These are phyloP conservation scores for Liparis tanakae DNA, from an alignment of 2,797 vertebrate species.

Conservation along the genomic window DNA sequence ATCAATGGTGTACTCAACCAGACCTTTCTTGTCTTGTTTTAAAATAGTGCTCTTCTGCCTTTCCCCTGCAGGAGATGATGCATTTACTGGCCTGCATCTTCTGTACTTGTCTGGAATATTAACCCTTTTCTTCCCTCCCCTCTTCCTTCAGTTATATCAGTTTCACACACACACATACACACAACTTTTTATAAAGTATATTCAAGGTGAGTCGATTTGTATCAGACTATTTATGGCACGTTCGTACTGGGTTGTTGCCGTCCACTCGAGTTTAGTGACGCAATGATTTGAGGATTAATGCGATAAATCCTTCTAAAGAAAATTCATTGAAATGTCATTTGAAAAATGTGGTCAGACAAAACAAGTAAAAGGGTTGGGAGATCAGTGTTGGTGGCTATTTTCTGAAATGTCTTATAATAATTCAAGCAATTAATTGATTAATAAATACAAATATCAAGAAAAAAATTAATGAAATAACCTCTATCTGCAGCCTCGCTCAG, in stretches of 20 bases:
- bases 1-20: conserved; percentile 91
- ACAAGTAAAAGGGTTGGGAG: not conserved
- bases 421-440: not conserved
- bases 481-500: not conserved
- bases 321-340: not conserved
- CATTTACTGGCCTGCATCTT: conserved; percentile 65
- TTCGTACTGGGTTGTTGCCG: not conserved
- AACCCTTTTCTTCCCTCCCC: conserved; percentile 28
- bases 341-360: not conserved
- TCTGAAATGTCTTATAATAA: not conserved
- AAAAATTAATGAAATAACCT: not conserved
- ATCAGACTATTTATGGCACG: conserved; percentile 16
- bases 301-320: not conserved
- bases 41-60: conserved; percentile 83
- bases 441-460: not conserved
- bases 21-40: conserved; percentile 89
- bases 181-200: not conserved
- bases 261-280: not conserved
- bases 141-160: conserved; percentile 7
- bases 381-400: not conserved
- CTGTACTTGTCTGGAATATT: conserved; percentile 45
- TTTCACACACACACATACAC: conserved; percentile 4
- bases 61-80: conserved; percentile 76
- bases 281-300: not conserved
- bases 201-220: not conserved